Base-by-base conservation (phyloP, 30 jellyfish, hydroid and myxozoan genomes). In the Mastigias papua region DNA sequence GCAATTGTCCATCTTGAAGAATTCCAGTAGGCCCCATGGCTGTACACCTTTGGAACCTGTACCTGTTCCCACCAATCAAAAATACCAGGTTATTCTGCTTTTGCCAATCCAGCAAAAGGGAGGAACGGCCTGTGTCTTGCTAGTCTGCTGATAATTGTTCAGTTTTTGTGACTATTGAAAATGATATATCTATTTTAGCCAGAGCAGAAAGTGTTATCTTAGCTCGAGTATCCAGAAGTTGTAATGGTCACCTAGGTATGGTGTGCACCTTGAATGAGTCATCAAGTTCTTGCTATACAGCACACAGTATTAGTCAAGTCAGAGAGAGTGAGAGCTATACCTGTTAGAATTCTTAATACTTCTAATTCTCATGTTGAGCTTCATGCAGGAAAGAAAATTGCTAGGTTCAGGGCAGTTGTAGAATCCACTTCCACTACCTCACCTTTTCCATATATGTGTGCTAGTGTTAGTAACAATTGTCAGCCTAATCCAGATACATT, bases 281-380 rank as follows among this genome's bases (percentile, higher is more conserved):
- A 16, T 80, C 57, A n/a, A 23, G 10, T 22, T 16, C 34, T 25
- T 73, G 28, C 50, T 48, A 42, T 48, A 6, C 50, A 9, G 87
- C 87, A 76, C 50, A 77, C 48, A 20, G 80, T 16, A 80, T 76
- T 57, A 76, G 75, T 50, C 87, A 76, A 33, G 87, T 77, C 25
- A 31, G 15, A 8, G 28, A 76, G 7, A n/a, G 87, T 8, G 8
- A 76, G 17, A n/a, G 66, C 66, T 3, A 76, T 76, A 31, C 54
- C 87, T 31, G 87, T 76, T 6, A 50, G 87, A 50, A 80, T 76
- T 27, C 23, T 76, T 79, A 76, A 48, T 76, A n/a, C 50, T 9
- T 76, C 75, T 37, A 76, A 50, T 76, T 48, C 22, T 42, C 3
- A 81, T 35, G 80, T 76, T 76, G 76, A 76, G 50, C 50, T 76